phyloP scores from a whole-genome alignment of 2,797 vertebrate genomes.

The Danio jaintianensis region DNA sequence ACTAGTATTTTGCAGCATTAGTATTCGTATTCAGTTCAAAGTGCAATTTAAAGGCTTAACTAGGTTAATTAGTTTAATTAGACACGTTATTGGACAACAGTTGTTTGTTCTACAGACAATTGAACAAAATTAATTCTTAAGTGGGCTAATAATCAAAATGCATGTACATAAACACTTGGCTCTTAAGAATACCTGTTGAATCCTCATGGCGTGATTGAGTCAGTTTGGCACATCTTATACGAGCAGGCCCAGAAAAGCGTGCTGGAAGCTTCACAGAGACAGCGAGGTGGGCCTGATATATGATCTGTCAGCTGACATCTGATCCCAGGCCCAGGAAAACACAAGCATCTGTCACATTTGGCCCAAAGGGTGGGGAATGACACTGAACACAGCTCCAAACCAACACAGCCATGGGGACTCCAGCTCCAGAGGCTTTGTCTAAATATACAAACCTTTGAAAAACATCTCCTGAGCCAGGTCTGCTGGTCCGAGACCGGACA shows the following conservation, averaged over 20 bases:
- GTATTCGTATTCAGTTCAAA: too few species aligned
- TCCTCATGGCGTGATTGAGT: not conserved
- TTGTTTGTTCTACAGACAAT: too few species aligned
- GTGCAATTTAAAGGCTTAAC: too few species aligned
- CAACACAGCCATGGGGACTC: constrained; percentile 64
- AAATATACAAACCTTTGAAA: constrained; percentile 82
- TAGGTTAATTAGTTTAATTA: too few species aligned
- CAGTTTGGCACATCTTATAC: constrained; percentile 16
- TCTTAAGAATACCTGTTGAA: not conserved
- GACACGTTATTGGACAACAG: too few species aligned
- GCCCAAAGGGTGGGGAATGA: constrained; percentile 59
- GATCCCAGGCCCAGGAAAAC: constrained; percentile 69
- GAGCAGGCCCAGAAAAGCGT: constrained; percentile 2
- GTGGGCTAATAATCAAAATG: too few species aligned
- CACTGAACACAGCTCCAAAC: constrained; percentile 59
- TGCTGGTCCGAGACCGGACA: constrained; percentile 67
- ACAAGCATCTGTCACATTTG: constrained; percentile 67
- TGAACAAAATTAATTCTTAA: too few species aligned
- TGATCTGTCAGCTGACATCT: constrained; percentile 66
- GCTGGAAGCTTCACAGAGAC: constrained; percentile 56
- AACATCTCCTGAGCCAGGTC: constrained; percentile 75
- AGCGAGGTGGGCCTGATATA: constrained; percentile 64
- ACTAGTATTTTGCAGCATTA: too few species aligned
- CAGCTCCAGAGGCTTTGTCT: constrained; percentile 68
- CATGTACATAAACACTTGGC: too few species aligned